Percentiles rank a stretch among this genome's conserved stretches.
Evolutionary conservation across 2,888 invertebrate species (phyloP).

Genomic region (Apamea anceps): DNA sequence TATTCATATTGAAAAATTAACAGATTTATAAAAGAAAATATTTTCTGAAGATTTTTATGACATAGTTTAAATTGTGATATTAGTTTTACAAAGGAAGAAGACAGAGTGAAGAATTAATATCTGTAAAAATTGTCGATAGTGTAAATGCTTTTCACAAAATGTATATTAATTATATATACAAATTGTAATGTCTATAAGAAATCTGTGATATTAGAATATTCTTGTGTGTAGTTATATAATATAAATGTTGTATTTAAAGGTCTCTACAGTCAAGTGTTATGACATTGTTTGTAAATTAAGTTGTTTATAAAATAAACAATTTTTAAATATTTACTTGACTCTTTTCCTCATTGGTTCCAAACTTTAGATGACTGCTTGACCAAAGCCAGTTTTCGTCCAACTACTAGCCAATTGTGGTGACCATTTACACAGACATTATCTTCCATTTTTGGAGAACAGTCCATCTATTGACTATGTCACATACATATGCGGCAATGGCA

Average conservation of each 20-base stretch:
- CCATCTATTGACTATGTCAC: neutral
- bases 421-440: neutral
- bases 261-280: constrained; percentile 82
- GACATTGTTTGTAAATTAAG: constrained; percentile 81
- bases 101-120: constrained; percentile 48
- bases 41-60: constrained; percentile 44
- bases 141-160: constrained; percentile 63
- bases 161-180: constrained; percentile 62
- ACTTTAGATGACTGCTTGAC: neutral
- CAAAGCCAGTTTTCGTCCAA: neutral
- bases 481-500: neutral
- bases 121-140: constrained; percentile 49
- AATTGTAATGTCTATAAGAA: constrained; percentile 69
- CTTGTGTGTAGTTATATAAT: constrained; percentile 72
- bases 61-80: constrained; percentile 75
- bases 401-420: neutral
- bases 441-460: neutral
- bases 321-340: constrained; percentile 66
- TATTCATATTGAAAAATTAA: constrained; percentile 32
- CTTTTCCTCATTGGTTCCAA: constrained; percentile 44
- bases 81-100: constrained; percentile 62
- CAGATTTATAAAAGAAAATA: constrained; percentile 38
- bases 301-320: constrained; percentile 89
- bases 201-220: constrained; percentile 87
- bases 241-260: constrained; percentile 80